Percentiles rank a stretch among this genome's conserved stretches.
These are phyloP conservation scores for Saccostrea glomerata DNA, from an alignment of 1,140 invertebrate genomes.

Conservation along the genomic window DNA sequence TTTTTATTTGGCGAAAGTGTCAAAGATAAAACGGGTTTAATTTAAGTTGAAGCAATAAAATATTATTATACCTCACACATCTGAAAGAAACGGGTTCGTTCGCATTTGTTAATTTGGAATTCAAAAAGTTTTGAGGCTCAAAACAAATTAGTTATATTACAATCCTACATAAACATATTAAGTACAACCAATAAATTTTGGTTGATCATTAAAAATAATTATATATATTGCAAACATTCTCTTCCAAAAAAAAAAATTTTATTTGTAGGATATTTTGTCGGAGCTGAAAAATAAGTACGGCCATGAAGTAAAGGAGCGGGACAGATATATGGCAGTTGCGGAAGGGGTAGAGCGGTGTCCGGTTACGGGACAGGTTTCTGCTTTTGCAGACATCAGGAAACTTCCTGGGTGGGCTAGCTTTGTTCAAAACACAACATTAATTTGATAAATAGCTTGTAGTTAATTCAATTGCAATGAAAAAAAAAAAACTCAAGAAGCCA, in stretches of 20 bases:
- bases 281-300: constrained; percentile 54
- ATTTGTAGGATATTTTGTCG: constrained; percentile 52
- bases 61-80: not conserved
- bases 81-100: not conserved
- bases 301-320: constrained; percentile 42
- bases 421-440: not conserved
- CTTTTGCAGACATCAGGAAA: constrained; percentile 63
- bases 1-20: not conserved
- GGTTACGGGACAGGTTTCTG: constrained; percentile 54
- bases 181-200: not conserved
- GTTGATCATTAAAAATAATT: too few relatives aligned
- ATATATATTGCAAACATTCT: too few relatives aligned
- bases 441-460: not conserved
- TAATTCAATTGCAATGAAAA: not conserved
- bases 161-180: not conserved
- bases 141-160: not conserved
- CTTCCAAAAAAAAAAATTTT: too few relatives aligned
- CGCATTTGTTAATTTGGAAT: not conserved
- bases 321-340: constrained; percentile 58
- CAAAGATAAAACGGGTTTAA: not conserved
- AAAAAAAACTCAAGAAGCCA: not conserved
- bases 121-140: not conserved
- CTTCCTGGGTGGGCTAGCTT: constrained; percentile 51
- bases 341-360: constrained; percentile 57
- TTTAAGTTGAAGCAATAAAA: not conserved